Percentiles rank a stretch among this genome's conserved stretches.
Evolutionary conservation across 2,113 vertebrate genomes (phyloP).

Genomic region (Cacatua alba): DNA sequence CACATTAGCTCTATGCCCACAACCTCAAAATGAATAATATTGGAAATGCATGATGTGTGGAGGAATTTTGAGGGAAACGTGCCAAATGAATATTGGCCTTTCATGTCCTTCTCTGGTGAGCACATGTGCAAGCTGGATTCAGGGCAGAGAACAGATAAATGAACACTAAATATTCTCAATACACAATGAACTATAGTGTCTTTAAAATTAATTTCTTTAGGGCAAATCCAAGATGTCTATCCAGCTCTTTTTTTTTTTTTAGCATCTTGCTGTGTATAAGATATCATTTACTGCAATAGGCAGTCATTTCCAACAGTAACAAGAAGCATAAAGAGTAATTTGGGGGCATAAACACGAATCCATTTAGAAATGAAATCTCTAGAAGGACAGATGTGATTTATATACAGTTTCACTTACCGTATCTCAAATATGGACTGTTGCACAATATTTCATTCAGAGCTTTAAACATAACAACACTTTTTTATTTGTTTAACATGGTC

Average conservation of each 20-base stretch:
- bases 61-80: neutral
- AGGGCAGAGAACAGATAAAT: neutral
- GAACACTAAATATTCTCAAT: neutral
- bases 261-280: neutral
- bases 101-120: neutral
- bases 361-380: neutral
- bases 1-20: slow-evolving; percentile 14
- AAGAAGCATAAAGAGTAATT: neutral
- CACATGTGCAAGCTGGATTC: neutral
- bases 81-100: slow-evolving; percentile 35
- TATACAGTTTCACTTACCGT: neutral
- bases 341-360: neutral
- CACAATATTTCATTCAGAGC: neutral
- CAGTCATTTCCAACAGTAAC: neutral
- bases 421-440: neutral
- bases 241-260: neutral
- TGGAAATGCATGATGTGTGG: neutral
- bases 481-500: neutral
- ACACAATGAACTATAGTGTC: neutral
- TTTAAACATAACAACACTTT: neutral
- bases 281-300: neutral
- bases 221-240: neutral
- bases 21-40: neutral
- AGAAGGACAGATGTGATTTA: neutral
- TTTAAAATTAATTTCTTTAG: neutral